Evolutionary conservation across 2,113 vertebrate species (phyloP).

Genomic region (Tor tambroides): DNA sequence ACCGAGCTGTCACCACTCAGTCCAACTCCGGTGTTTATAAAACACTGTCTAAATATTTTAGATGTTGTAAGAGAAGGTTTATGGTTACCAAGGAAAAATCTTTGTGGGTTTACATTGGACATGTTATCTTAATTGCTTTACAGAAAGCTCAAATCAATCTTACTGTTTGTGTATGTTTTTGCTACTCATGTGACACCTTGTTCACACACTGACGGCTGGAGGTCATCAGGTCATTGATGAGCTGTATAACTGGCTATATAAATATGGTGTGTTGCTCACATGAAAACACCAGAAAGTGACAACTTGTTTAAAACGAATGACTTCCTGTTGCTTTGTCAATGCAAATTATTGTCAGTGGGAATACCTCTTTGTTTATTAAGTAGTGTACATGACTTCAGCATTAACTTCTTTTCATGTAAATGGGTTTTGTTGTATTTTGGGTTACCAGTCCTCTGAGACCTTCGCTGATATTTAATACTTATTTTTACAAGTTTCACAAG

Average conservation of each 20-base stretch:
- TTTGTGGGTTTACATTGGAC: conserved; percentile 30
- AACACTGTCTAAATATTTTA: conserved; percentile 44
- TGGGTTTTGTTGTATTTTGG: background rate
- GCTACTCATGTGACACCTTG: background rate
- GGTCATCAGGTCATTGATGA: background rate
- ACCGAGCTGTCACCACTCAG: background rate
- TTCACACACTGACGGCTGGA: background rate
- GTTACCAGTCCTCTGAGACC: background rate
- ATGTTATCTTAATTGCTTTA: background rate
- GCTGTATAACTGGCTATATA: background rate
- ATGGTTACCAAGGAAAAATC: background rate
- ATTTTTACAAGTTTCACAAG: background rate
- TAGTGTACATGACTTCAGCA: background rate
- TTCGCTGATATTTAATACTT: background rate
- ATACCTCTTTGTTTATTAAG: background rate
- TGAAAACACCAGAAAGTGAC: background rate
- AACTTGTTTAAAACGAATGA: background rate
- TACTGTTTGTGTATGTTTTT: background rate
- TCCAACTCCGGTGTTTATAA: background rate
- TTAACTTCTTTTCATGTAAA: background rate
- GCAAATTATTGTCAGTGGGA: background rate
- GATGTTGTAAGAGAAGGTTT: background rate
- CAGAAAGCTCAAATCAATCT: conserved; percentile 15
- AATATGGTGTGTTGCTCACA: too few species aligned
- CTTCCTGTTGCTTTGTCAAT: background rate